These are phyloP conservation scores for Apis florea DNA, from an alignment of 1,140 invertebrate genomes.

Conservation along the genomic window DNA sequence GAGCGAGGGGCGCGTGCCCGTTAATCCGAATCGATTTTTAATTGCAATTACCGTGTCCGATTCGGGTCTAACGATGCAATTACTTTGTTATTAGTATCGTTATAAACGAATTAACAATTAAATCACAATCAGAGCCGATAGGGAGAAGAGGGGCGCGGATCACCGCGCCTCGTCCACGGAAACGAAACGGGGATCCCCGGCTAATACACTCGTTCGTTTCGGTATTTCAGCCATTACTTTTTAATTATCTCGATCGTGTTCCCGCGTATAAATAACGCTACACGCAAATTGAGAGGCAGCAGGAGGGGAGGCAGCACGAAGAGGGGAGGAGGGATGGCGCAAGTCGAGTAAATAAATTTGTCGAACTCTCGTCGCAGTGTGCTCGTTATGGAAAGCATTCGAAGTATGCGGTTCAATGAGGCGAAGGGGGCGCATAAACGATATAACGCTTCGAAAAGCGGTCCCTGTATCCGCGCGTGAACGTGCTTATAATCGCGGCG, in stretches of 20 bases:
- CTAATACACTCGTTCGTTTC: slow-evolving; percentile 34
- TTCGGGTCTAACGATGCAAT: background rate
- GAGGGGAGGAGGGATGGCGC: slow-evolving; percentile 6
- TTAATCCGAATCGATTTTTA: slow-evolving; percentile 24
- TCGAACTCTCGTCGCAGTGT: slow-evolving; percentile 53
- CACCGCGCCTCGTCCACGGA: slow-evolving; percentile 6
- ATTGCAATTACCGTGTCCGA: slow-evolving; percentile 19
- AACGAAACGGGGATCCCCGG: slow-evolving; percentile 15
- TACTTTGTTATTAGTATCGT: slow-evolving; percentile 36
- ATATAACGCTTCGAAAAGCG: slow-evolving; percentile 38
- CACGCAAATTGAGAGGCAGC: slow-evolving; percentile 49
- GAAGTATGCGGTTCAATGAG: slow-evolving; percentile 55
- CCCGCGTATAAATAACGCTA: slow-evolving; percentile 37
- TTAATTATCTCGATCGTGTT: slow-evolving; percentile 56
- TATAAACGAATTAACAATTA: slow-evolving; percentile 46
- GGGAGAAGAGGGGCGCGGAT: background rate
- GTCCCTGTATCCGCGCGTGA: slow-evolving; percentile 34
- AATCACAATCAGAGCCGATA: slow-evolving; percentile 30
- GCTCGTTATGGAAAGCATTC: slow-evolving; percentile 59
- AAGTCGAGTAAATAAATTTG: slow-evolving; percentile 64
- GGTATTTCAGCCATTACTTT: slow-evolving; percentile 44
- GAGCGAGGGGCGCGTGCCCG: too few species aligned
- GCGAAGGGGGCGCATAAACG: slow-evolving; percentile 42
- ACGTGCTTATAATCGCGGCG: slow-evolving; percentile 51
- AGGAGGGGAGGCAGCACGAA: slow-evolving; percentile 1